Evolutionary conservation across 2,888 invertebrate genomes (phyloP).

Genomic region (Allophyes oxyacanthae): DNA sequence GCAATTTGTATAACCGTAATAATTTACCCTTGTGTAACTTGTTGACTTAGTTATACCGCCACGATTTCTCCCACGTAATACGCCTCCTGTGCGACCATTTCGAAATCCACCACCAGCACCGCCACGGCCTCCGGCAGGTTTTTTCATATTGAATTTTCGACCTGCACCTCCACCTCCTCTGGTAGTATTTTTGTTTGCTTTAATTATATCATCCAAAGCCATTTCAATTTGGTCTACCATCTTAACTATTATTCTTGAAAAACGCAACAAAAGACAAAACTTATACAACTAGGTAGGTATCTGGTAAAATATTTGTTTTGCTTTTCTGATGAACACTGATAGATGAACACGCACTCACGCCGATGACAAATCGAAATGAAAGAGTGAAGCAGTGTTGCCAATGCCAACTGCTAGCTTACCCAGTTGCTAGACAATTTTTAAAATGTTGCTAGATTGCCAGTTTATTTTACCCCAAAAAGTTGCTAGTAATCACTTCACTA

Average conservation of each 20-base stretch:
- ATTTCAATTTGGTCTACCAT: slow-evolving; percentile 99
- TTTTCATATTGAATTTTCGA: slow-evolving; percentile 82
- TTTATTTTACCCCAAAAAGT: too few relatives aligned
- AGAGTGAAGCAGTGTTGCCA: too few relatives aligned
- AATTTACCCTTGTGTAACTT: slow-evolving; percentile 92
- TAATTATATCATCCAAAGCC: slow-evolving; percentile 99
- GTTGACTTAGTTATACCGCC: slow-evolving; percentile 91
- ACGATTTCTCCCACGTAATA: slow-evolving; percentile 92
- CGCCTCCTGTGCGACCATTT: slow-evolving; percentile 88
- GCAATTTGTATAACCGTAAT: slow-evolving; percentile 79
- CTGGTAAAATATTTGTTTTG: too few relatives aligned
- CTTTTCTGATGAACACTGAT: too few relatives aligned
- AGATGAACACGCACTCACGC: too few relatives aligned
- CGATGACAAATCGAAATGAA: too few relatives aligned
- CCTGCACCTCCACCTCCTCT: slow-evolving; percentile 89
- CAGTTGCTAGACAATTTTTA: too few relatives aligned
- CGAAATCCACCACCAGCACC: slow-evolving; percentile 80
- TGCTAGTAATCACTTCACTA: too few relatives aligned
- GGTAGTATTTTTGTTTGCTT: slow-evolving; percentile 94
- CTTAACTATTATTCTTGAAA: slow-evolving; percentile 36
- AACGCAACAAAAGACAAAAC: neutral
- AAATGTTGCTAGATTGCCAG: too few relatives aligned
- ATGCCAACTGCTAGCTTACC: too few relatives aligned
- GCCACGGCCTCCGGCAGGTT: slow-evolving; percentile 78
- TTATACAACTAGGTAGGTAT: too few relatives aligned